Evolutionary conservation across 2,888 invertebrate species (phyloP), one percentile per base, ranked within the genome.

Genomic region (Parnassius mnemosyne): DNA sequence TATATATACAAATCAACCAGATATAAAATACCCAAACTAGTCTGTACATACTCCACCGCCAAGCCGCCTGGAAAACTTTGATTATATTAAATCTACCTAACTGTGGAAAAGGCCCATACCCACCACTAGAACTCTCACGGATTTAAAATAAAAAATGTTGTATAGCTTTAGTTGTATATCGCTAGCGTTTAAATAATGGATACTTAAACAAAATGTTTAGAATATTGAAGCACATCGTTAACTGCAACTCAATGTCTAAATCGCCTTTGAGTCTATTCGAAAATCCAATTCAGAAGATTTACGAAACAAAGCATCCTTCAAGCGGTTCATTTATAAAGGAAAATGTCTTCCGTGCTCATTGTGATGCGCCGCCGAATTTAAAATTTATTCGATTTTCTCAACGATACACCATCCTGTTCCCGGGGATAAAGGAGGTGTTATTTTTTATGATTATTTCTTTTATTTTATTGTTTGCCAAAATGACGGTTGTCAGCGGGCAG

Each of bases 381-480:
- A 80, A 78, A 80, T 80, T 76, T 71, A 69, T 71, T 69, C 71
- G 66, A 70, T 70, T 63, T 70, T 66, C 68, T 52, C 63, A 57
- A 9, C 42, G 49, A 53, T 56, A 61, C 55, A 63, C 13, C 53
- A 56, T 57, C 50, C 53, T 34, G 63, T 60, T 54, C 25, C 50
- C 50, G 16, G 25, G 25, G 13, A 65, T 61, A 67, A 67, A 65
- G 59, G 61, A 49, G 59, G 57, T 58, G 62, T 84, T 82, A 80
- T 80, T 80, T 79, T 82, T 82, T 83, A 81, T 81, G 72, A 79
- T 82, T 81, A 80, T 81, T 81, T 79, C 76, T 80, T 81, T 84
- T 81, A 78, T 82, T 82, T 78, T 77, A 77, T 78, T 78, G 77
- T 76, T 69, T 64, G 68, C 70, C 74, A 77, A 73, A 77, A 79